Base-by-base conservation (phyloP, 2,888 invertebrate species). In the Sinodicranocentrus sp. region DNA sequence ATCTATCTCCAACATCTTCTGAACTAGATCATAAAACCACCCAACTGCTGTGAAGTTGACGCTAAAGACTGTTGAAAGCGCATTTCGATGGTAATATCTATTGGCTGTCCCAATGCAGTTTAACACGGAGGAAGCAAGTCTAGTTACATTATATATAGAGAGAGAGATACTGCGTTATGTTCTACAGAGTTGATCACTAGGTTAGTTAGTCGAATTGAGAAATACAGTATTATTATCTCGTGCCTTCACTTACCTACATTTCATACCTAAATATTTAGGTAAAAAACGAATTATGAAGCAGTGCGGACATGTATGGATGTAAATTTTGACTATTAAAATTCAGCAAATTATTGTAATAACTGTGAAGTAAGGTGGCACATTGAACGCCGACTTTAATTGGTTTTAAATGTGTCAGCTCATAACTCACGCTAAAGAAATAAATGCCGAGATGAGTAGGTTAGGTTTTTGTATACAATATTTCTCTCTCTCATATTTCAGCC, bases 21-120 rank as follows among this genome's bases (percentile, higher is more conserved):
- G 67, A 77, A 77, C 68, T 77, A 77, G 77, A 77, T 77, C 77
- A 70, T 77, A 77, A 77, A 77, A 68, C 57, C 28, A 77, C 26
- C 44, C 67, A 54, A n/a, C 10, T 26, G 28, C 44, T 48, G 61
- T 25, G 21, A 72, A 61, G 26, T 26, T 52, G 48, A 61, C 57
- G 25, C 10, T 57, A 19, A 57, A 57, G 10, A 17, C 61, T 61
- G 61, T 28, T 61, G 61, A 61, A 33, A 33, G 28, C 5, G 28
- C 28, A 61, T n/a, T 26, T 57, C 23, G 26, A 1, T 28, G 5
- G 59, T 13, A 57, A 54, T 57, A 57, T 25, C 57, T 25, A n/a
- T 25, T 57, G 57, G 25, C 13, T 23, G 10, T 57, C 8, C 8
- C 25, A 8, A 48, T 48, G 48, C n/a, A 1, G 52, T 52, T 52